Evolutionary conservation across 2,888 invertebrate species (phyloP), one percentile per base, ranked within the genome.

Genomic region (Meloe dianella): DNA sequence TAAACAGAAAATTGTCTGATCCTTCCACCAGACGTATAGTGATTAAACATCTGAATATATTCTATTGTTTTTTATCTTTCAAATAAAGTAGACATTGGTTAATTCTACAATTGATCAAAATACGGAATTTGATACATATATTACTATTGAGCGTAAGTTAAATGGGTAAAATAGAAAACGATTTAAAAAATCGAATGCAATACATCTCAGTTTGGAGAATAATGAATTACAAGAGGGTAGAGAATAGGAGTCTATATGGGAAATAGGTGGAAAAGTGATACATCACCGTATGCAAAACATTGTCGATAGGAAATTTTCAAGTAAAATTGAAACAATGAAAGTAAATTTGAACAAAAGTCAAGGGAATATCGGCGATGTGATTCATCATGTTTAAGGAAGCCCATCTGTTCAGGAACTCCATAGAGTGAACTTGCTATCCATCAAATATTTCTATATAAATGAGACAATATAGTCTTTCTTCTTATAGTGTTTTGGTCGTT

Each of bases 351-450:
- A 74, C 72, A 73, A 73, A 72, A 68, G 69, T 61, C 60, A 63
- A 59, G 69, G 67, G 69, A 70, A 67, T 65, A 71, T 69, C 66
- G 67, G 54, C 63, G 67, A 67, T 64, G 74, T 64, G 71, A 74
- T 74, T 73, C 70, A 73, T 74, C 73, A 73, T 74, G 71, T 74
- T 73, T 72, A 70, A 74, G 66, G 63, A 70, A 69, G 61, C 69
- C 68, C 71, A 71, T 72, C 73, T 72, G 68, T 65, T 66, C 65
- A 71, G 71, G 65, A 73, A 71, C 67, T 67, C 65, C 68, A 72
- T 67, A 64, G 68, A 72, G 72, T 71, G 67, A 67, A 65, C 64
- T 65, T 73, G 61, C 71, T 72, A 74, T 74, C 71, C 72, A 74
- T 74, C 74, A 74, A 73, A 72, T 62, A 71, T 71, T 72, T 72